These are phyloP conservation scores for Myotis pilosus DNA, from an alignment of 2,797 vertebrate genomes.

Conservation along the genomic window DNA sequence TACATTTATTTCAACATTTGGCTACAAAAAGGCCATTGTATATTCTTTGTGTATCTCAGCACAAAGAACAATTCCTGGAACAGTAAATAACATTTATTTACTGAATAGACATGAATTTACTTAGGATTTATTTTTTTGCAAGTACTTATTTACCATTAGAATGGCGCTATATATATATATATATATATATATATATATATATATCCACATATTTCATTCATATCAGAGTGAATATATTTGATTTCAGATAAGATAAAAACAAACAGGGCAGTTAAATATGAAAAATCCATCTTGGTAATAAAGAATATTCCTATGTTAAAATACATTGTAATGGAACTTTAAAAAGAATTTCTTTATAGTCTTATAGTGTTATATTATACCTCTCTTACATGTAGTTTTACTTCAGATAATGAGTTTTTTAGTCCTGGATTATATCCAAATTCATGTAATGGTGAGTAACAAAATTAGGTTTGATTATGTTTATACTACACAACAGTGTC, in stretches of 20 bases:
- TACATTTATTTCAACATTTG: slow-evolving; percentile 35
- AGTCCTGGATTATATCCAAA: slow-evolving; percentile 51
- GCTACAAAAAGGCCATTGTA: not conserved
- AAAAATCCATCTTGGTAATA: slow-evolving; percentile 16
- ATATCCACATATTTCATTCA: not conserved
- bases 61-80: not conserved
- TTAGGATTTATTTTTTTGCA: slow-evolving; percentile 12
- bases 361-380: slow-evolving; percentile 6
- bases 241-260: slow-evolving; percentile 32
- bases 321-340: not conserved
- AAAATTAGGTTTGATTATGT: slow-evolving; percentile 67
- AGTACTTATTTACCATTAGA: slow-evolving; percentile 17
- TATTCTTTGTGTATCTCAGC: not conserved
- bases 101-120: not conserved
- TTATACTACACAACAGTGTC: slow-evolving; percentile 54
- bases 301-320: slow-evolving; percentile 20
- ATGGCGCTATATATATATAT: too few relatives aligned
- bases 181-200: not conserved
- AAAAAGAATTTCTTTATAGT: slow-evolving; percentile 16
- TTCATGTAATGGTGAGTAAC: slow-evolving; percentile 61
- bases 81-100: slow-evolving; percentile 5
- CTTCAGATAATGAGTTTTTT: slow-evolving; percentile 43
- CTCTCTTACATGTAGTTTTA: slow-evolving; percentile 34
- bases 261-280: slow-evolving; percentile 5
- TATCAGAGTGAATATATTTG: slow-evolving; percentile 30